Percentiles rank a stretch among this genome's conserved stretches.
Evolutionary conservation across 2,797 vertebrate genomes (phyloP).

Genomic region (Neosilurus mollespiculum): DNA sequence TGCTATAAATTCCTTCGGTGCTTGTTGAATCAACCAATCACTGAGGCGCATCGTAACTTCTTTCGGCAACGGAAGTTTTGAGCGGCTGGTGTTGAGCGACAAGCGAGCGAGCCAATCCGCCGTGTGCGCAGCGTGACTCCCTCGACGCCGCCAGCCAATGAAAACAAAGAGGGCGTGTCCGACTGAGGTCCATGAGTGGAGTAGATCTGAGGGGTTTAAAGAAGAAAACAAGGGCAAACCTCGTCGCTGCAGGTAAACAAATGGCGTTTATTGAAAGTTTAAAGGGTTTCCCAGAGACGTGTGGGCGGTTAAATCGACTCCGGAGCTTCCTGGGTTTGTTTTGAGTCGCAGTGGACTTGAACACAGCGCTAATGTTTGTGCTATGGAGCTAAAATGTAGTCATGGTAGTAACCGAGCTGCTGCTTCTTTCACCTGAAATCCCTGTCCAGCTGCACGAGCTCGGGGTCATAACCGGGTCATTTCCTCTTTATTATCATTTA

Average conservation of each 20-base stretch:
- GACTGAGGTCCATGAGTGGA: slow-evolving; percentile 67
- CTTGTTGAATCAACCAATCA: slow-evolving; percentile 48
- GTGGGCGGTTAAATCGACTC: not conserved
- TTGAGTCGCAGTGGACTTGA: no score
- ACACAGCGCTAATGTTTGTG: not conserved
- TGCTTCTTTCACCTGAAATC: not conserved
- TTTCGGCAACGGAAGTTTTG: slow-evolving; percentile 77
- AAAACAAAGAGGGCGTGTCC: slow-evolving; percentile 48
- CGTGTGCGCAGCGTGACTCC: slow-evolving; percentile 9
- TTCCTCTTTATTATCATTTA: no score
- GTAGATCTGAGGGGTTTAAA: slow-evolving; percentile 77
- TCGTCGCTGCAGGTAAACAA: slow-evolving; percentile 71
- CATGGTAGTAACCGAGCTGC: slow-evolving; percentile 13
- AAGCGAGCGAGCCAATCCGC: slow-evolving; percentile 18
- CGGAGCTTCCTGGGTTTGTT: not conserved
- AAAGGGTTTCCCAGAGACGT: not conserved
- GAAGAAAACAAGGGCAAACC: slow-evolving; percentile 77
- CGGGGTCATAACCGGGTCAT: not conserved
- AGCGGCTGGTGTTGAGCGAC: slow-evolving; percentile 53
- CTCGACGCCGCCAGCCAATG: slow-evolving; percentile 38
- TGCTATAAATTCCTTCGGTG: not conserved
- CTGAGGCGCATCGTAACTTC: slow-evolving; percentile 31
- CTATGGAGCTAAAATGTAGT: slow-evolving; percentile 45
- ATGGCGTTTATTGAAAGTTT: slow-evolving; percentile 62
- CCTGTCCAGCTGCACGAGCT: not conserved